phyloP scores from a whole-genome alignment of 2,797 vertebrate species.

The Sarcoramphus papa region DNA sequence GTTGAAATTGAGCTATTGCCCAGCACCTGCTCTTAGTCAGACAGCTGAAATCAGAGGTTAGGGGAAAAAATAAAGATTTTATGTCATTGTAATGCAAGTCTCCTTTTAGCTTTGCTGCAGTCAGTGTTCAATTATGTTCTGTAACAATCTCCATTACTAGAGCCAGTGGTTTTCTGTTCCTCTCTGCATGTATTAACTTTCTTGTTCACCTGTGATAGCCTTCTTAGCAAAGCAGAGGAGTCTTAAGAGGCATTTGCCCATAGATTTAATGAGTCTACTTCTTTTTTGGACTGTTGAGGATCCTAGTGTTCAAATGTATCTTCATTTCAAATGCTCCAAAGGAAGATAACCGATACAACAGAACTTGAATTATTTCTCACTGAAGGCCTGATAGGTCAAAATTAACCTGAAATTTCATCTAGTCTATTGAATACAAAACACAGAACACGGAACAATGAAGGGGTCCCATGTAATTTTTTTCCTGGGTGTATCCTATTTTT shows the following conservation, averaged over 20 bases:
- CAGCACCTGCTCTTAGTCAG: constrained; percentile 65
- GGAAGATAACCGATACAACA: neutral
- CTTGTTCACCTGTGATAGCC: neutral
- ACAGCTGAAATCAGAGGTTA: constrained; percentile 62
- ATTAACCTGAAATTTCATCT: constrained; percentile 13
- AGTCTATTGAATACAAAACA: neutral
- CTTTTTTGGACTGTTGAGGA: neutral
- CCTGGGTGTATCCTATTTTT: neutral
- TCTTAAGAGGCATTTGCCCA: constrained; percentile 5
- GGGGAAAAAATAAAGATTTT: constrained; percentile 59
- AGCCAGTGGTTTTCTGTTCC: constrained; percentile 37
- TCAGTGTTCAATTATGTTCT: constrained; percentile 59
- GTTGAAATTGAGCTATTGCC: constrained; percentile 58
- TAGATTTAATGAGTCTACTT: neutral
- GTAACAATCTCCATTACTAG: constrained; percentile 53
- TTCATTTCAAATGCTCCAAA: neutral
- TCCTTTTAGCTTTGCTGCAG: constrained; percentile 66
- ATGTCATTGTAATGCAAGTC: constrained; percentile 65
- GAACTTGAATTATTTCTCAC: neutral
- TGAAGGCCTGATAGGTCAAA: neutral
- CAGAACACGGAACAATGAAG: neutral
- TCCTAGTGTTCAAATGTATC: neutral
- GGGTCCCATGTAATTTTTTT: neutral
- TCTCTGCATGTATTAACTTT: constrained; percentile 47
- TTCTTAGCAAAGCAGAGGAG: neutral